Evolutionary conservation across 2,113 vertebrate genomes (phyloP).

Genomic region (Empidonax traillii): DNA sequence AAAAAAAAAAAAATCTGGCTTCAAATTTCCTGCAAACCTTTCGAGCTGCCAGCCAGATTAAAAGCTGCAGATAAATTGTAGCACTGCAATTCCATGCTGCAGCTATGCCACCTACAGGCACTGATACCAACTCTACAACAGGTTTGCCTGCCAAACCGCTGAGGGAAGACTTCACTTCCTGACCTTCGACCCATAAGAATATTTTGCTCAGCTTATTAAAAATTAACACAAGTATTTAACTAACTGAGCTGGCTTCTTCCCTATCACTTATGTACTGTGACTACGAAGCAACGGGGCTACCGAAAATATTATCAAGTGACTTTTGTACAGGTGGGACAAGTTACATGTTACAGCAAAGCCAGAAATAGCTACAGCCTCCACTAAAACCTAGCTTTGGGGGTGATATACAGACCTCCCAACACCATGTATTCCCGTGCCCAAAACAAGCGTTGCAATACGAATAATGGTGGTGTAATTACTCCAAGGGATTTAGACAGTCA

Average conservation of each 20-base stretch:
- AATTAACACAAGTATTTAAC: background rate
- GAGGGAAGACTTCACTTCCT: background rate
- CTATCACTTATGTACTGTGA: background rate
- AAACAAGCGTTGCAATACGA: background rate
- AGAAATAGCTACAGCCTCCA: background rate
- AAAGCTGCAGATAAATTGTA: background rate
- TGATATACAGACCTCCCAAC: background rate
- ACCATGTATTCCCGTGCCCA: background rate
- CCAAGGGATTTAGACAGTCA: background rate
- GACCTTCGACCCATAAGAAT: background rate
- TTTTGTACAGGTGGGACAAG: background rate
- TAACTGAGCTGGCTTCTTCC: background rate
- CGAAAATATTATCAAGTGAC: background rate
- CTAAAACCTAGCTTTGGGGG: background rate
- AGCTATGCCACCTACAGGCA: conserved; percentile 57
- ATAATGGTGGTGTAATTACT: background rate
- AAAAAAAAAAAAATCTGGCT: background rate
- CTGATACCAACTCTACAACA: background rate
- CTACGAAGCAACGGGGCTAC: background rate
- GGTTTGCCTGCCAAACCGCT: background rate
- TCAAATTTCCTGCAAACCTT: background rate
- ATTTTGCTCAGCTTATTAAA: background rate
- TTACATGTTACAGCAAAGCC: background rate
- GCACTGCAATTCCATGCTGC: background rate
- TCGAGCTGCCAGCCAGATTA: background rate